Evolutionary conservation across 2,797 vertebrate genomes (phyloP).

Genomic region (Aplochiton taeniatus): DNA sequence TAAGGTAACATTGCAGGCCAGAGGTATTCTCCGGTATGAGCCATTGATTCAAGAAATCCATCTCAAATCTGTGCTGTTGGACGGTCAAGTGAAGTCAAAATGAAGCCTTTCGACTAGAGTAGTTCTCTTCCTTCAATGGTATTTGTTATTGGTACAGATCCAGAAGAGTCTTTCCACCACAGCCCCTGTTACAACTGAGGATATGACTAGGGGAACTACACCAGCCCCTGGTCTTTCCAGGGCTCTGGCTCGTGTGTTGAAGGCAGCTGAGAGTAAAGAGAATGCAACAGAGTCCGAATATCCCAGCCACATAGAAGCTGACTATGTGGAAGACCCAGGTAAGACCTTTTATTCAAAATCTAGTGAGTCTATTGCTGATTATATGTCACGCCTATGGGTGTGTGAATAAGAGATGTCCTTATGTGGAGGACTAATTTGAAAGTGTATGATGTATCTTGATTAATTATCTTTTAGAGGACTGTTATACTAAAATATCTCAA

Average conservation of each 20-base stretch:
- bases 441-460: no score
- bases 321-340: conserved; percentile 18
- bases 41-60: no score
- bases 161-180: conserved; percentile 54
- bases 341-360: no score
- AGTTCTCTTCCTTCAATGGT: not conserved
- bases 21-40: no score
- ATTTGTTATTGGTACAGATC: conserved; percentile 45
- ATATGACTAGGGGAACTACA: conserved; percentile 5
- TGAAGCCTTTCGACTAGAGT: not conserved
- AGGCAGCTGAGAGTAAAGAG: conserved; percentile 64
- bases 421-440: no score
- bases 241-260: conserved; percentile 66
- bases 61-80: no score
- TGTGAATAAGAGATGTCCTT: no score
- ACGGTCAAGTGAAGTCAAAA: no score
- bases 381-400: no score
- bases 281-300: conserved; percentile 40
- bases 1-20: conserved; percentile 53
- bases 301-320: conserved; percentile 10
- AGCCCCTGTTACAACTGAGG: conserved; percentile 13
- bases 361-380: no score
- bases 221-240: conserved; percentile 48
- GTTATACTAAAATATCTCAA: no score
- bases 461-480: no score